Evolutionary conservation across 2,113 vertebrate genomes (phyloP).

Genomic region (Lepisosteus oculatus): DNA sequence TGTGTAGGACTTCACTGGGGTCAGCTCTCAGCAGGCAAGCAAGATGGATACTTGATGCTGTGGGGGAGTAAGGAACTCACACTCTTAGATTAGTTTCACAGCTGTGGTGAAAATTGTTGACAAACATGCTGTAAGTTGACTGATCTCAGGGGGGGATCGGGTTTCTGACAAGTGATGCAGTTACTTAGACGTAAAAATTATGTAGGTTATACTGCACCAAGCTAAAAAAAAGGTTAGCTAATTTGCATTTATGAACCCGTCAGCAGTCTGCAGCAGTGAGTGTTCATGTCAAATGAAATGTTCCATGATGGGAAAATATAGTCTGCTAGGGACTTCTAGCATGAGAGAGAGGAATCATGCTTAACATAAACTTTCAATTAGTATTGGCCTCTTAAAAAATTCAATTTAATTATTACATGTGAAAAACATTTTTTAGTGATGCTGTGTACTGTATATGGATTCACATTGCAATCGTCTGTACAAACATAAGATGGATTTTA

Average conservation of each 20-base stretch:
- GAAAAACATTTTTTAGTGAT: no score
- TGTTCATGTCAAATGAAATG: no score
- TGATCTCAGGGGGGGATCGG: neutral
- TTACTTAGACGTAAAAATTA: neutral
- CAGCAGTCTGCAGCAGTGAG: no score
- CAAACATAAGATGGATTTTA: no score
- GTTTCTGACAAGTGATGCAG: neutral
- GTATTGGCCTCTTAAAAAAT: no score
- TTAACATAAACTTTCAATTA: no score
- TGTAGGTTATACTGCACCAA: neutral
- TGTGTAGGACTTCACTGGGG: neutral
- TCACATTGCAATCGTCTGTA: no score
- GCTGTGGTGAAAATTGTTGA: conserved; percentile 9
- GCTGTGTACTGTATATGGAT: no score
- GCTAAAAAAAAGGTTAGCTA: neutral
- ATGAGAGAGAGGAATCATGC: no score
- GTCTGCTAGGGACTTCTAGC: no score
- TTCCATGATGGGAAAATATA: no score
- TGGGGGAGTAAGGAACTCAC: neutral
- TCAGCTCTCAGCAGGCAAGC: neutral
- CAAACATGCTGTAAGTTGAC: conserved; percentile 8
- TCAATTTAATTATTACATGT: no score
- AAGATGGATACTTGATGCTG: neutral
- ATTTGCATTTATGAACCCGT: neutral
- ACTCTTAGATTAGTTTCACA: conserved; percentile 18